Conservation (phyloP, 1,140 invertebrate genomes). For the Conopomorpha cramerella region DNA sequence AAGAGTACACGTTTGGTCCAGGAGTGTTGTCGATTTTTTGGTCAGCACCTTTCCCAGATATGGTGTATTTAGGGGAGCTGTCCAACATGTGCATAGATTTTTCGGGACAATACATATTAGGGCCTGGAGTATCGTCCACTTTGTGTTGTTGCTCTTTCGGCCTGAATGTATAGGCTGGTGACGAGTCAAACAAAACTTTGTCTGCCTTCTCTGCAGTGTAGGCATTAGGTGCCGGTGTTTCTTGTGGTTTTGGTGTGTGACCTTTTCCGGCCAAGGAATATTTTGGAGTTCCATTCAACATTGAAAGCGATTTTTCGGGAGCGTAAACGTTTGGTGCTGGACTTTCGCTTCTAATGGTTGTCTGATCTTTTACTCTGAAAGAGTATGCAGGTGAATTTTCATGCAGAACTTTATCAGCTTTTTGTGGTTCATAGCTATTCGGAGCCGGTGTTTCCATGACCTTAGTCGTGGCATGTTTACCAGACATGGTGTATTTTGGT, state of each 20-base stretch:
- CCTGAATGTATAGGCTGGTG: conserved; percentile 75
- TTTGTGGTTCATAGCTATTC: conserved; percentile 74
- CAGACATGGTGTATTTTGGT: conserved; percentile 73
- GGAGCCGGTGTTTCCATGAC: conserved; percentile 71
- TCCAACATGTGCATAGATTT: conserved; percentile 68
- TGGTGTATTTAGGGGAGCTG: conserved; percentile 70
- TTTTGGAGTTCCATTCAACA: conserved; percentile 63
- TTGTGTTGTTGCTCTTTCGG: conserved; percentile 62
- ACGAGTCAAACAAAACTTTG: conserved; percentile 63
- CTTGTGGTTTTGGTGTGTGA: conserved; percentile 48
- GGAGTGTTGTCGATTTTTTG: conserved; percentile 63
- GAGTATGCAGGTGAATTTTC: conserved; percentile 57
- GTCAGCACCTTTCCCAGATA: conserved; percentile 60
- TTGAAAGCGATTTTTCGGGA: conserved; percentile 68
- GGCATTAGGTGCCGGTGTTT: conserved; percentile 73
- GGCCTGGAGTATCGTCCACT: conserved; percentile 46
- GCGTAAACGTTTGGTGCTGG: conserved; percentile 70
- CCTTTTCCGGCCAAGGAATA: conserved; percentile 65
- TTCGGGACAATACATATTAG: conserved; percentile 72
- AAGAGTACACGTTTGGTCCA: conserved; percentile 65
- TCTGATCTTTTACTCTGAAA: conserved; percentile 55
- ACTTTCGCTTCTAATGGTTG: conserved; percentile 60
- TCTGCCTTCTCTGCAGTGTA: conserved; percentile 74
- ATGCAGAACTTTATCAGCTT: conserved; percentile 59
- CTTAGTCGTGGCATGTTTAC: conserved; percentile 57